Conservation (phyloP, 1,140 invertebrate species). For the Cydia strobilella region DNA sequence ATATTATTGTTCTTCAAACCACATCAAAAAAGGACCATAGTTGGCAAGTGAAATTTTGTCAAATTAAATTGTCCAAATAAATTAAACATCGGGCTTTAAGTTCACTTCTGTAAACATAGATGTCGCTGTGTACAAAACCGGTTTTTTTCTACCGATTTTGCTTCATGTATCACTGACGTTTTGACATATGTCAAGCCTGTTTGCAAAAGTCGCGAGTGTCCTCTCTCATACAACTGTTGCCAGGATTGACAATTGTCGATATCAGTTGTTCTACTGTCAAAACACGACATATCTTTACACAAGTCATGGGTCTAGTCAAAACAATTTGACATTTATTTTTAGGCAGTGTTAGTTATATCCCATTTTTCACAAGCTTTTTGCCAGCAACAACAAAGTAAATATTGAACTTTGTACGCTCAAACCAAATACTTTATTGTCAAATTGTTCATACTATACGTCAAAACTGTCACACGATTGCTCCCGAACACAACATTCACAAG, state of each 20-base stretch:
- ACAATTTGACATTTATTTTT: conserved; percentile 12
- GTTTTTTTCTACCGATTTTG: not conserved
- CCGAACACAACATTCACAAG: conserved; percentile 1
- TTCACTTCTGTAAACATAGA: conserved; percentile 9
- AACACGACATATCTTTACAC: conserved; percentile 12
- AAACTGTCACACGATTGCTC: conserved; percentile 16
- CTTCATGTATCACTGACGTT: not conserved
- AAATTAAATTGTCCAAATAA: conserved; percentile 1
- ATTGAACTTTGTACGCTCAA: not conserved
- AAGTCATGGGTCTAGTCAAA: conserved; percentile 9
- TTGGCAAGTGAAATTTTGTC: conserved; percentile 31
- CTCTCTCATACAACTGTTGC: conserved; percentile 19
- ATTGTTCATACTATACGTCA: conserved; percentile 2
- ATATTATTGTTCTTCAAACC: conserved; percentile 25
- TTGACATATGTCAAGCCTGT: conserved; percentile 11
- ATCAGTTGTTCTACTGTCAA: not conserved
- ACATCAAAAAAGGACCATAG: conserved; percentile 23
- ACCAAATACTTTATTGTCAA: not conserved
- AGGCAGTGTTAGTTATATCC: not conserved
- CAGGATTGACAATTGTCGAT: not conserved
- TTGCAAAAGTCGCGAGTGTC: conserved; percentile 22
- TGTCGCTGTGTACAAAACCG: not conserved
- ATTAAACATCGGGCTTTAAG: conserved; percentile 3
- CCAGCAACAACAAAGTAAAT: not conserved
- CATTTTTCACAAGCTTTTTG: not conserved